Percentiles rank a stretch among this genome's conserved stretches.
phyloP scores from a whole-genome alignment of 2,797 vertebrate genomes.

The Pteronotus mesoamericanus region DNA sequence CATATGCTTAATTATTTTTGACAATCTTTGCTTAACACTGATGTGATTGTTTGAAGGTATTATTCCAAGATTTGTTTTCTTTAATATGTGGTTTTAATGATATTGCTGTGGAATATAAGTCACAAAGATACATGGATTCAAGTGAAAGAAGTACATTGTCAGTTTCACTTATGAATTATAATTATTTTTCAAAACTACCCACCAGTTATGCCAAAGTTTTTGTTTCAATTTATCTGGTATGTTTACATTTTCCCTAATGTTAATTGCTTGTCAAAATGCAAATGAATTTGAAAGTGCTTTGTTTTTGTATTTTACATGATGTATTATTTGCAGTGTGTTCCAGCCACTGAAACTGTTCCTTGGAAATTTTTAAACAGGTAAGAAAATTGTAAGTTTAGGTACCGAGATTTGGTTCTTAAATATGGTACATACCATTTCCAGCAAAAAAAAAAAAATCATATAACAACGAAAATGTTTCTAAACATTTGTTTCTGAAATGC shows the following conservation, averaged over 20 bases:
- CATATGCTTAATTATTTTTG: constrained; percentile 13
- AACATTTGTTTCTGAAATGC: not conserved
- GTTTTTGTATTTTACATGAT: not conserved
- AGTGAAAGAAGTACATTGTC: not conserved
- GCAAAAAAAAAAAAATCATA: not conserved
- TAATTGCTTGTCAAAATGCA: constrained; percentile 14
- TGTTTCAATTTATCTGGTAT: not conserved
- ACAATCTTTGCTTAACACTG: constrained; percentile 34
- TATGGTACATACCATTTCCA: not conserved
- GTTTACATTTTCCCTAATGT: constrained; percentile 19
- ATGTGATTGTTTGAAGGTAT: not conserved
- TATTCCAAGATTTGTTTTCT: constrained; percentile 30
- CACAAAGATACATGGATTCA: constrained; percentile 4
- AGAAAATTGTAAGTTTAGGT: not conserved
- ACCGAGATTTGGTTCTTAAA: not conserved
- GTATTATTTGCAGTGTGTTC: not conserved
- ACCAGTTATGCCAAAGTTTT: constrained; percentile 36
- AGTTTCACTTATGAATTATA: constrained; percentile 35
- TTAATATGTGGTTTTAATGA: not conserved
- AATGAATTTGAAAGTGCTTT: not conserved
- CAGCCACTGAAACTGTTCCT: not conserved
- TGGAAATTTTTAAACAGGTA: not conserved
- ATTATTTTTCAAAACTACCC: constrained; percentile 41
- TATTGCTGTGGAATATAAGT: not conserved
- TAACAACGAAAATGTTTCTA: not conserved